Conservation (phyloP, 2,888 invertebrate species). For the Drosophila tanythrix region DNA sequence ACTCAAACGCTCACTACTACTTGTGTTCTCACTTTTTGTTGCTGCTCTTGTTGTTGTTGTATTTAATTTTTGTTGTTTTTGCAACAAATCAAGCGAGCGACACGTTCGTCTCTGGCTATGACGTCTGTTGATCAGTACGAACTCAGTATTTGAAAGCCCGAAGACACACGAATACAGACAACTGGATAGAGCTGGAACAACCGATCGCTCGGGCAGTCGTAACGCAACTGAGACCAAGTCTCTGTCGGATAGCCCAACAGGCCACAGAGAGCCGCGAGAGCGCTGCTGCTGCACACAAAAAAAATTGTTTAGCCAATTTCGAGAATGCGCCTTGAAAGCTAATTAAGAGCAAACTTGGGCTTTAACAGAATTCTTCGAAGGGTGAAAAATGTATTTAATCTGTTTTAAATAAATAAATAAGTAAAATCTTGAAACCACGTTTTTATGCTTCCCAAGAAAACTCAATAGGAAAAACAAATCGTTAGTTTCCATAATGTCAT, state of each 20-base stretch:
- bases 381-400: not conserved
- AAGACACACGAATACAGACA: conserved; percentile 30
- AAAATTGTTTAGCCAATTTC: conserved; percentile 12
- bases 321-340: not conserved
- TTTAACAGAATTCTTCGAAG: not conserved
- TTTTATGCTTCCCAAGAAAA: not conserved
- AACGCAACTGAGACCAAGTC: conserved; percentile 52
- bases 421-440: not conserved
- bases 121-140: conserved; percentile 63
- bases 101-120: conserved; percentile 72
- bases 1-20: conserved; percentile 33
- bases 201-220: conserved; percentile 67
- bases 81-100: conserved; percentile 67
- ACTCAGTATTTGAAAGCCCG: conserved; percentile 40
- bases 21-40: conserved; percentile 33
- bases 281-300: conserved; percentile 10
- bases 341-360: not conserved
- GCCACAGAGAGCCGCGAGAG: conserved; percentile 12
- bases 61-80: conserved; percentile 31
- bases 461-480: not conserved
- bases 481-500: not conserved
- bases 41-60: conserved; percentile 10
- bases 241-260: conserved; percentile 10
- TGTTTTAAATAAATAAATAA: not conserved
- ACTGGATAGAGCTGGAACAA: conserved; percentile 42